Evolutionary conservation across 2,797 vertebrate species (phyloP).

Genomic region (Hippoglossus hippoglossus): DNA sequence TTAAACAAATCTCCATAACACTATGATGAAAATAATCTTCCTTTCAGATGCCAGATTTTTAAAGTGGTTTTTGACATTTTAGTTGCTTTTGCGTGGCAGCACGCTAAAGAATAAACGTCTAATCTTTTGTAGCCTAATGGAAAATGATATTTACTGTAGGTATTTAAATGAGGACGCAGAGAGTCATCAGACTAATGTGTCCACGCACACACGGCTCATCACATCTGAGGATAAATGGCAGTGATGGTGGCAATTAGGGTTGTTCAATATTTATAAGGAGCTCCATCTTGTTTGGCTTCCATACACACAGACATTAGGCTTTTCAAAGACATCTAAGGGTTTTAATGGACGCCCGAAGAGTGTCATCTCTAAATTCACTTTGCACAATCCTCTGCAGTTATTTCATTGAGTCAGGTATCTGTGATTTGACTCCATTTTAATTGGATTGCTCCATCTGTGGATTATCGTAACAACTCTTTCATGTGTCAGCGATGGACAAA

Average conservation of each 20-base stretch:
- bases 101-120: background rate
- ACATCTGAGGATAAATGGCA: constrained; percentile 18
- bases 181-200: background rate
- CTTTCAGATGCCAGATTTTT: constrained; percentile 52
- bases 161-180: background rate
- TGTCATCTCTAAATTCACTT: background rate
- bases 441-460: background rate
- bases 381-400: no score
- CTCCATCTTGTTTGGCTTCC: constrained; percentile 22
- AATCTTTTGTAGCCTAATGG: background rate
- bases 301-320: constrained; percentile 5
- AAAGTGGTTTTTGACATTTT: constrained; percentile 49
- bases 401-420: background rate
- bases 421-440: background rate
- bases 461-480: background rate
- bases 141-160: constrained; percentile 6
- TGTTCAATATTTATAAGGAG: constrained; percentile 30
- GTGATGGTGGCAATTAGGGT: constrained; percentile 34
- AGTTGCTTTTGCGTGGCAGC: constrained; percentile 3
- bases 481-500: background rate
- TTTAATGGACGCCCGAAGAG: background rate
- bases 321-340: constrained; percentile 5
- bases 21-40: constrained; percentile 28
- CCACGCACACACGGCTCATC: background rate
- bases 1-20: background rate